Evolutionary conservation across 2,888 invertebrate genomes (phyloP).

Genomic region (Oithona nana): DNA sequence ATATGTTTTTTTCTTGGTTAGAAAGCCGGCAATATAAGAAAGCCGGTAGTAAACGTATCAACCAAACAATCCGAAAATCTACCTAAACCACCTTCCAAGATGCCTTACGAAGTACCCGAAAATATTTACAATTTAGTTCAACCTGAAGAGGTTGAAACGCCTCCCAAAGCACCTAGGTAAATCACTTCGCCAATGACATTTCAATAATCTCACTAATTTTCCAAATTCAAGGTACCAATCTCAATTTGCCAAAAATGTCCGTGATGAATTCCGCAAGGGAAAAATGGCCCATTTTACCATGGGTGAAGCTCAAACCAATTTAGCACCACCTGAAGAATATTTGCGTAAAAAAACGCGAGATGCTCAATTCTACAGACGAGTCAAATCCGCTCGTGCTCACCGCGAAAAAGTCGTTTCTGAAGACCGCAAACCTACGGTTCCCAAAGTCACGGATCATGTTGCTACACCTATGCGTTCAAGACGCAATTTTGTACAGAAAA

Average conservation of each 20-base stretch:
- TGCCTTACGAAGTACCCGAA: slow-evolving; percentile 3
- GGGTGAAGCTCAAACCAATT: background rate
- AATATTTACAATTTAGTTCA: slow-evolving; percentile 2
- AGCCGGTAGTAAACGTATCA: background rate
- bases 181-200: background rate
- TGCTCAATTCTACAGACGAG: background rate
- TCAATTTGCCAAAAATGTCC: background rate
- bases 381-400: background rate
- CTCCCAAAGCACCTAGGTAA: background rate
- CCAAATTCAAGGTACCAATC: background rate
- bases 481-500: slow-evolving; percentile 5
- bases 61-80: background rate
- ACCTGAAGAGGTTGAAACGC: background rate
- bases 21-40: too few relatives aligned
- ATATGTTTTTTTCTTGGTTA: too few relatives aligned
- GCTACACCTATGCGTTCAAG: background rate
- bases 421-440: background rate
- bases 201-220: background rate
- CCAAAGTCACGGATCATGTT: background rate
- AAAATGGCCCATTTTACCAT: background rate
- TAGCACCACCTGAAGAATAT: background rate
- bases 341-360: background rate
- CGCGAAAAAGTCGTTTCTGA: background rate
- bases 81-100: background rate
- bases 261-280: background rate